These are phyloP conservation scores for Ephestia elutella DNA, from an alignment of 1,140 invertebrate genomes.

Conservation along the genomic window DNA sequence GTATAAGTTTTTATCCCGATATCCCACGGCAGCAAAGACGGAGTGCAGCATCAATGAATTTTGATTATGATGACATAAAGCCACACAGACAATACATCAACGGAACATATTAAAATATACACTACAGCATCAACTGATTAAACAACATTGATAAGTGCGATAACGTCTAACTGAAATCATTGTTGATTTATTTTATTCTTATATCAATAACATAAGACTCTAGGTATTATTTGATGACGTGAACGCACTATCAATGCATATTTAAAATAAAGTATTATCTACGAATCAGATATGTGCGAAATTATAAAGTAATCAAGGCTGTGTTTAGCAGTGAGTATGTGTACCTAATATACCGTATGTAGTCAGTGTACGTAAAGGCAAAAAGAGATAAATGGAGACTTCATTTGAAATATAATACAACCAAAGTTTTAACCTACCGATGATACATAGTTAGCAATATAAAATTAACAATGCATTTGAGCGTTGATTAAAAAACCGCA, in stretches of 20 bases:
- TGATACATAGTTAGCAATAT: too few relatives aligned
- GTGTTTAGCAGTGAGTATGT: background rate
- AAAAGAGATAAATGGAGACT: background rate
- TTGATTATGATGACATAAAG: slow-evolving; percentile 8
- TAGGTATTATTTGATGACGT: background rate
- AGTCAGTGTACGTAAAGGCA: background rate
- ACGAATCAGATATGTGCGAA: background rate
- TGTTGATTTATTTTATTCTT: background rate
- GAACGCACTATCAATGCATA: background rate
- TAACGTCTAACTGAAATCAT: background rate
- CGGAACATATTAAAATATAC: background rate
- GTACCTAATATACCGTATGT: background rate
- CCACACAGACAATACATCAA: background rate
- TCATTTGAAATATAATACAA: background rate
- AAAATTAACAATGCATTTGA: too few relatives aligned
- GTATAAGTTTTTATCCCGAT: too few relatives aligned
- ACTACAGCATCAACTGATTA: background rate
- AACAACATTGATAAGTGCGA: slow-evolving; percentile 1
- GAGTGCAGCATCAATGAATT: background rate
- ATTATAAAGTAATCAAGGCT: background rate
- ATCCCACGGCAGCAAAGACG: too few relatives aligned
- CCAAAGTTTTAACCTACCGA: too few relatives aligned
- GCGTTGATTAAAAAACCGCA: too few relatives aligned
- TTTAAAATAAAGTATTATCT: background rate
- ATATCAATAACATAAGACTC: background rate